Conservation (phyloP, 2,797 vertebrate species). For the Taeniopygia guttata region DNA sequence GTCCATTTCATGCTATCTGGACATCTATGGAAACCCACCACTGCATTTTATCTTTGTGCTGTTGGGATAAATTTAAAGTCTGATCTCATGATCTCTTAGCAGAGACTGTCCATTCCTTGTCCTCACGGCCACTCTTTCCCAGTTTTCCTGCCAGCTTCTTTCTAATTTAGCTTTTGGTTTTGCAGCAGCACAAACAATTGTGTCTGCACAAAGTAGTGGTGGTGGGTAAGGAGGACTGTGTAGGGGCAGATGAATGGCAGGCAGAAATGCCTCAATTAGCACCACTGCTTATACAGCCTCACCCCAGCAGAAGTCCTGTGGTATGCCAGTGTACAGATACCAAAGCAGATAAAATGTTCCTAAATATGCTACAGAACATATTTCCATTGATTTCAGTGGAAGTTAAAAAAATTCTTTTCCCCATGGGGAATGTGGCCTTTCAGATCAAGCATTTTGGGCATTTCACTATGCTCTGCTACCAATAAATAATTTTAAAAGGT, state of each 20-base stretch:
- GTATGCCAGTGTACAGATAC: not conserved
- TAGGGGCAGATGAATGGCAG: not conserved
- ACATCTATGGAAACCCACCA: not conserved
- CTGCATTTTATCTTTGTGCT: not conserved
- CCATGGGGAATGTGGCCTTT: not conserved
- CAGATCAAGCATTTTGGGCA: rapidly evolving
- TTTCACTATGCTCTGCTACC: not conserved
- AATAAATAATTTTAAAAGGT: not conserved
- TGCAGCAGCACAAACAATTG: not conserved
- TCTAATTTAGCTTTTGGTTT: not conserved
- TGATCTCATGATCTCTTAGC: not conserved
- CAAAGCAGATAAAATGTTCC: not conserved
- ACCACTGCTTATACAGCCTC: not conserved
- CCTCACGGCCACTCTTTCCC: not conserved
- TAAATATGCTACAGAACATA: not conserved
- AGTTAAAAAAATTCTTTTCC: not conserved
- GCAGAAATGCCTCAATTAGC: not conserved
- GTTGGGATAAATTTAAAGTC: not conserved
- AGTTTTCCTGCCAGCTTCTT: not conserved
- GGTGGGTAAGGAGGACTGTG: rapidly evolving
- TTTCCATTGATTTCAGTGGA: not conserved
- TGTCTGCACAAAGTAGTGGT: not conserved
- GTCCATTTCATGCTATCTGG: not conserved
- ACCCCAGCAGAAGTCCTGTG: not conserved
- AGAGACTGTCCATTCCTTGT: not conserved